Evolutionary conservation across 1,140 invertebrate genomes (phyloP).

Genomic region (Drosophila parabipectinata): DNA sequence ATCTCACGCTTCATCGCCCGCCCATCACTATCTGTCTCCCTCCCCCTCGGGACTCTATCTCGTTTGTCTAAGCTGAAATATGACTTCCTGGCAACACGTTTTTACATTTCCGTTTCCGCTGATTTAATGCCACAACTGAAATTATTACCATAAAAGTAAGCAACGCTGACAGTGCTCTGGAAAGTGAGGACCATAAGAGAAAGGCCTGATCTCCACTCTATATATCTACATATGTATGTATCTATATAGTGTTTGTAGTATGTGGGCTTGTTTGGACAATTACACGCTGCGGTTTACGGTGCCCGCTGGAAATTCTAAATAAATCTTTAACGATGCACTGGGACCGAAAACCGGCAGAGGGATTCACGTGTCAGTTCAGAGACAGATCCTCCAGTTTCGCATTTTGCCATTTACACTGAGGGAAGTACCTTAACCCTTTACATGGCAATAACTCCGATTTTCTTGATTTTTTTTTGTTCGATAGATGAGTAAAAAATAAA

Average conservation of each 20-base stretch:
- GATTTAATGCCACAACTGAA: conserved; percentile 69
- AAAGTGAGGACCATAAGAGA: background rate
- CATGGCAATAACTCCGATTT: too few relatives aligned
- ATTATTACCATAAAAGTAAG: conserved; percentile 79
- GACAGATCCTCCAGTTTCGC: conserved; percentile 12
- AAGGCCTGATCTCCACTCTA: too few relatives aligned
- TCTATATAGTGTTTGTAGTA: background rate
- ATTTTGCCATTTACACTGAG: conserved; percentile 6
- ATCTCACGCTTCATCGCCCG: conserved; percentile 42
- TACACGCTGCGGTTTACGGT: conserved; percentile 49
- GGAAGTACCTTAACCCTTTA: background rate
- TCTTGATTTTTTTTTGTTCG: too few relatives aligned
- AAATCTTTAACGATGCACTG: conserved; percentile 77
- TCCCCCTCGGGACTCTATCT: conserved; percentile 22
- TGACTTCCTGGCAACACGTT: conserved; percentile 81
- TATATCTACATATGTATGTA: too few relatives aligned
- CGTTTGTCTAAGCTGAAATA: conserved; percentile 81
- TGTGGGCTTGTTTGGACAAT: conserved; percentile 50
- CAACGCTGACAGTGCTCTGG: conserved; percentile 42
- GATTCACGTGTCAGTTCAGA: conserved; percentile 39
- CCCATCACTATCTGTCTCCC: background rate
- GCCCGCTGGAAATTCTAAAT: conserved; percentile 65
- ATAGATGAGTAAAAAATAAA: too few relatives aligned
- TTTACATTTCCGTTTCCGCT: conserved; percentile 81
- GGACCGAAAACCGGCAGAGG: conserved; percentile 2